A percentile compares a stretch with the other conserved stretches of the same genome.
Conservation (phyloP, 2,113 vertebrate species). For the Dicentrarchus labrax region DNA sequence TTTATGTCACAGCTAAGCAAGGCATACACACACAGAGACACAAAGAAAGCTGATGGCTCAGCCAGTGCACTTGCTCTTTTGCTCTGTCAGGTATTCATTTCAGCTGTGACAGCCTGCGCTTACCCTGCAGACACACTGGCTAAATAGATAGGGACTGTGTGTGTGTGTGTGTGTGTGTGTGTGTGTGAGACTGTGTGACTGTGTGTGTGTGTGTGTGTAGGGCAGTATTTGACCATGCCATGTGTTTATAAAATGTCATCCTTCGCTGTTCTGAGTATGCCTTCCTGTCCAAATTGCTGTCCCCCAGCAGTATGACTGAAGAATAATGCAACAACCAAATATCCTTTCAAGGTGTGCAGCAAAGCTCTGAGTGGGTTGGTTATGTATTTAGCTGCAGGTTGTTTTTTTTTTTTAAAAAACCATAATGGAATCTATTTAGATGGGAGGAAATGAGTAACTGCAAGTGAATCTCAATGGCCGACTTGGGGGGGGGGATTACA, state of each 20-base stretch:
- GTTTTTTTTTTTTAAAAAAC: slow-evolving; percentile 23
- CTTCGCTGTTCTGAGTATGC: slow-evolving; percentile 33
- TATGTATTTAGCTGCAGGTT: slow-evolving; percentile 50
- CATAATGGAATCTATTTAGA: slow-evolving; percentile 51
- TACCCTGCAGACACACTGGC: slow-evolving; percentile 74
- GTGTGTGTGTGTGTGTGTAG: slow-evolving; percentile 26
- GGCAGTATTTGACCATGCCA: slow-evolving; percentile 47
- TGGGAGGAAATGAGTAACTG: slow-evolving; percentile 37
- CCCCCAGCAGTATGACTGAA: slow-evolving; percentile 53
- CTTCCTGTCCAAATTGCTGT: slow-evolving; percentile 57
- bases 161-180: slow-evolving; percentile 23
- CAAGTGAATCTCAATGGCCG: slow-evolving; percentile 36
- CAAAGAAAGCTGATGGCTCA: slow-evolving; percentile 71
- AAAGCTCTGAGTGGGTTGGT: slow-evolving; percentile 30
- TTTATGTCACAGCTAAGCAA: slow-evolving; percentile 59
- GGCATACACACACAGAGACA: slow-evolving; percentile 38
- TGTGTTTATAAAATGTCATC: slow-evolving; percentile 58
- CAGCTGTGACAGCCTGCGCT: slow-evolving; percentile 71
- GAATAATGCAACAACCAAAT: slow-evolving; percentile 48
- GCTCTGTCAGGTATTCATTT: slow-evolving; percentile 80
- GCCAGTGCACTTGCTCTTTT: slow-evolving; percentile 71
- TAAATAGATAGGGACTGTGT: slow-evolving; percentile 66
- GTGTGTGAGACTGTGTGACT: no score
- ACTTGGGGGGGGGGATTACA: not conserved
- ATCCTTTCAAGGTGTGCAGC: slow-evolving; percentile 30